These are phyloP conservation scores for Eutolmus rufibarbis DNA, from an alignment of 2,888 invertebrate species.

Conservation along the genomic window DNA sequence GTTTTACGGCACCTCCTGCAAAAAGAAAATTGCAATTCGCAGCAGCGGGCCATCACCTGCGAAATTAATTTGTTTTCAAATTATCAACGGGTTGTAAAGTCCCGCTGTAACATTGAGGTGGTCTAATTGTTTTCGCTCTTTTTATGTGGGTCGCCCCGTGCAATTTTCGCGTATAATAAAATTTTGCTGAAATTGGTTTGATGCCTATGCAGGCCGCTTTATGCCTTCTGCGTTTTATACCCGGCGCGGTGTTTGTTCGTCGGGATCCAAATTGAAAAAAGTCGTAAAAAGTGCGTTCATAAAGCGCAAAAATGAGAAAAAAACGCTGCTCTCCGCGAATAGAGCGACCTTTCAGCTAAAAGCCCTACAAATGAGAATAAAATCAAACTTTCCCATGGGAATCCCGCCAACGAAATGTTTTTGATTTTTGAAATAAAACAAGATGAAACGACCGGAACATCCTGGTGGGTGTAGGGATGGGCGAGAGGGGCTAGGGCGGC, in stretches of 20 bases:
- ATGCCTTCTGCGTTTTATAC: background rate
- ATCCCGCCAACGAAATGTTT: background rate
- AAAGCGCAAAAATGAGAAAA: background rate
- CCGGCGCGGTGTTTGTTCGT: background rate
- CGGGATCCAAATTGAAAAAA: background rate
- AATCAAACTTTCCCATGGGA: conserved; percentile 32
- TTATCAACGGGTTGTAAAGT: background rate
- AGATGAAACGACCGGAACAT: background rate
- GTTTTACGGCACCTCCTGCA: background rate
- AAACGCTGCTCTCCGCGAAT: background rate
- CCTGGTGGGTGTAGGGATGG: background rate
- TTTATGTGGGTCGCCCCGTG: background rate
- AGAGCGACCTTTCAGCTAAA: background rate
- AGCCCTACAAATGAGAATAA: background rate
- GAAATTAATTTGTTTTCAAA: background rate
- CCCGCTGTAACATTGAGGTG: background rate
- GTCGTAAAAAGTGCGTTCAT: background rate
- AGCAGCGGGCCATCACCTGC: background rate
- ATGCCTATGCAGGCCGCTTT: background rate
- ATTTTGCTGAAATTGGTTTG: background rate
- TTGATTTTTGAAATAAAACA: conserved; percentile 23
- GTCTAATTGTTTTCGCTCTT: background rate
- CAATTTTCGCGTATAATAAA: background rate
- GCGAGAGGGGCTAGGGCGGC: background rate
- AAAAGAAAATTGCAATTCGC: background rate